Evolutionary conservation across 2,797 vertebrate genomes (phyloP), one percentile per base, ranked within the genome.

Genomic region (Zalophus californianus): DNA sequence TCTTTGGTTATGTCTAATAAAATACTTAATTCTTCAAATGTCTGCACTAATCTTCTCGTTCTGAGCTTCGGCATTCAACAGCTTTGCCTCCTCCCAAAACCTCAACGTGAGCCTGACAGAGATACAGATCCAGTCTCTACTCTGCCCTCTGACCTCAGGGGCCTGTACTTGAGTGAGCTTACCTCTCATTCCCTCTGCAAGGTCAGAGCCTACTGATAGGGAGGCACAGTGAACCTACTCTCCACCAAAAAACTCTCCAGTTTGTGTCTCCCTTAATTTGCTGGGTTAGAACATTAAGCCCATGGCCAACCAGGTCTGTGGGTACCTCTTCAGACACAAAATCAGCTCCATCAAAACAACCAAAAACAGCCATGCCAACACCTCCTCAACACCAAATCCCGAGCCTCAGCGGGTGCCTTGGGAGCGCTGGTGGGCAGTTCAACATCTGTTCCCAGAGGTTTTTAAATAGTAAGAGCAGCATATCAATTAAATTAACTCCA

Each of bases 391-490:
- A 11, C n/a, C 54, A 52, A 60, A 44, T 23, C 0, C 54, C 8
- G 0, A 0, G 3, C 52, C 68, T 35, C 12, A 3, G 3, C 10
- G 7, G 7, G 20, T 9, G 18, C 68, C 75, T 86, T 2, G 2
- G 80, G 5, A 8, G 44, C 13, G 7, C 18, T 8, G 7, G 38
- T 20, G 56, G 68, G 27, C 50, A 35, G 10, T 13, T 82, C 16
- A 3, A 4, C 29, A 7, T 68, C 10, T 38, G 16, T 23, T 91
- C 16, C 35, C 41, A 41, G n/a, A 77, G 50, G 32, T 20, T n/a
- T 86, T 58, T 91, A 72, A 68, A 52, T 35, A 10, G 23, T 27
- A 44, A 84, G 60, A 52, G 52, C 10, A 79, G 20, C 3, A 8
- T n/a, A 35, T 62, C 32, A 21, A 21, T 20, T 12, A 25, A 35